These are phyloP conservation scores for Ametastegia equiseti DNA, from an alignment of 2,888 invertebrate species.

Conservation along the genomic window DNA sequence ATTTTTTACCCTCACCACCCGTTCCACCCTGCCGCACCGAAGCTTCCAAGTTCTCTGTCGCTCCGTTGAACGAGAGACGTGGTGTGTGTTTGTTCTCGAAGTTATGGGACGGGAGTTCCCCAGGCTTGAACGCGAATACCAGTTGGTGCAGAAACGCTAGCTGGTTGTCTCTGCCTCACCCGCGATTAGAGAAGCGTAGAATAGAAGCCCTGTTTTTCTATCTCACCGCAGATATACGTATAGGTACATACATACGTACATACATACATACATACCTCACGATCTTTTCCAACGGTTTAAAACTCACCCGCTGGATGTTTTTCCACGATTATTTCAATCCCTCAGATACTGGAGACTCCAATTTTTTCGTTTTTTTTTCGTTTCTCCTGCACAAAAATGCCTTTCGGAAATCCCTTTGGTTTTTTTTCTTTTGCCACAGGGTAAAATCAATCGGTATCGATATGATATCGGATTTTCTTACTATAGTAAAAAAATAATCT, in stretches of 20 bases:
- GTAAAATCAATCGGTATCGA: not conserved
- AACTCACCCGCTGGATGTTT: not conserved
- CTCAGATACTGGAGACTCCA: not conserved
- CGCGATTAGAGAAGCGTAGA: conserved; percentile 18
- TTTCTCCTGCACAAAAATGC: no score
- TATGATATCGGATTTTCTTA: not conserved
- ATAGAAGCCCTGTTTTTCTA: conserved; percentile 23
- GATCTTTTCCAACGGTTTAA: not conserved
- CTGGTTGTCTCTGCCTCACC: not conserved
- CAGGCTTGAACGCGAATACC: conserved; percentile 15
- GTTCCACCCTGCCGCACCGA: conserved; percentile 24
- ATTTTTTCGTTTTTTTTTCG: not conserved
- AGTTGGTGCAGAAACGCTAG: conserved; percentile 34
- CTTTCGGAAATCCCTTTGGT: no score
- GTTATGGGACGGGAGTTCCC: conserved; percentile 41
- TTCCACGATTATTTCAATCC: not conserved
- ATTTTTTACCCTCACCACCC: conserved; percentile 35
- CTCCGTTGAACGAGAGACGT: conserved; percentile 24
- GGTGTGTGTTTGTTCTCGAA: conserved; percentile 39
- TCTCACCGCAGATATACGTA: not conserved
- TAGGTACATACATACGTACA: not conserved
- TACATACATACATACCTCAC: not conserved
- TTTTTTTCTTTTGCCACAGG: no score
- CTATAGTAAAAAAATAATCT: no score
- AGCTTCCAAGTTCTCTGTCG: conserved; percentile 35